Base-by-base conservation (phyloP, 2,888 invertebrate genomes). In the Drosophila yooni region DNA sequence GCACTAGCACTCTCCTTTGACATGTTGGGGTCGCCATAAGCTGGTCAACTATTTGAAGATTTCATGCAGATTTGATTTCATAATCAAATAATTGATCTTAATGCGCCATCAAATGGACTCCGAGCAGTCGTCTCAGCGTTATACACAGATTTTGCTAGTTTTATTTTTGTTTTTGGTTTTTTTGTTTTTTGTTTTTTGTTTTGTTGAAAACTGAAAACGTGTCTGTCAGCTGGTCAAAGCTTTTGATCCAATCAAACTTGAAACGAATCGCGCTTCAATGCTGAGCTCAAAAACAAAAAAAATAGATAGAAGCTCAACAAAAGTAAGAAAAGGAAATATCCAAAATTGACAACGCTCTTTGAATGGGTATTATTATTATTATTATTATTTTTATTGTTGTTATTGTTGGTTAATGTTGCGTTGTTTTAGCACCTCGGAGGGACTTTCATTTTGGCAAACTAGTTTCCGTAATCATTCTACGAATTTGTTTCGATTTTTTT, bases 41-140 rank as follows among this genome's bases (percentile, higher is more conserved):
- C 81, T 65, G 82, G 74, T 62, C 86, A 85, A 73, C 80, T 79
- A 84, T 89, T 84, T 77, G 73, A 76, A 82, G 88, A 91, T 91
- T 90, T 88, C 76, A 91, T 89, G 91, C 89, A 86, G 91, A 91
- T 91, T 91, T 89, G 82, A 82, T 90, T 92, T 91, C 90, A 83
- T 89, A 92, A 92, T 92, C 92, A 92, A 91, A 92, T 92, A 92
- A 92, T 92, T 91, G 91, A 92, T 92, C 92, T 92, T 92, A 92
- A 92, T 91, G 91, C 91, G 91, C 82, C 90, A 81, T 83, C 90
- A 88, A 90, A 89, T 84, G 80, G 77, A 80, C 53, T 72, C 50
- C 60, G 48, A 64, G 69, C 70, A 46, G 29, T 29, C 51, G 58
- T 6, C 33, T 50, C 61, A 67, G 40, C 38, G 3, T 10, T 46